phyloP scores from a whole-genome alignment of 2,888 invertebrate species.

The Carabus problematicus region DNA sequence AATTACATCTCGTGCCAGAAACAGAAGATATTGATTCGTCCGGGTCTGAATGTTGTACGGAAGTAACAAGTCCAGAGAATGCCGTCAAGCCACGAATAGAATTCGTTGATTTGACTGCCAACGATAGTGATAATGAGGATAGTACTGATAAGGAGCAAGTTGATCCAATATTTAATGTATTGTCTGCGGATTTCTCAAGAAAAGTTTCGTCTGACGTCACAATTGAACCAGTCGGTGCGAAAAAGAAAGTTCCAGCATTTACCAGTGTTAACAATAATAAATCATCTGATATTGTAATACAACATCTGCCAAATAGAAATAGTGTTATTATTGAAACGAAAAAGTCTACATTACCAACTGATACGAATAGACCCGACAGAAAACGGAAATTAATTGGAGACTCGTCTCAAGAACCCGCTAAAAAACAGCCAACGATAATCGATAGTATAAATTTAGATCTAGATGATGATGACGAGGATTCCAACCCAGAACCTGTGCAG shows the following conservation, averaged over 20 bases:
- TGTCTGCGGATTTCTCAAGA: conserved; percentile 37
- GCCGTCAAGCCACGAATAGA: conserved; percentile 40
- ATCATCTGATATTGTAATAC: conserved; percentile 23
- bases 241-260: neutral
- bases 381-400: conserved; percentile 28
- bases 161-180: conserved; percentile 35
- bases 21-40: conserved; percentile 11
- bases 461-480: conserved; percentile 34
- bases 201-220: conserved; percentile 31
- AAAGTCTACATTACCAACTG: neutral
- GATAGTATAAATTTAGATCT: conserved; percentile 56
- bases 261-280: neutral
- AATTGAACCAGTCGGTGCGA: conserved; percentile 28
- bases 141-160: neutral
- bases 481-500: neutral
- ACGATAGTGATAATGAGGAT: conserved; percentile 46
- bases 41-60: conserved; percentile 17
- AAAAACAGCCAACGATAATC: conserved; percentile 54
- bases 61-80: conserved; percentile 28
- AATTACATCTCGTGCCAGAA: conserved; percentile 22
- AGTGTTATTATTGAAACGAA: neutral
- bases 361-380: neutral
- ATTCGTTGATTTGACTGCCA: conserved; percentile 45
- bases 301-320: neutral
- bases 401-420: conserved; percentile 1